Evolutionary conservation across 2,797 vertebrate genomes (phyloP).

Genomic region (Hippopotamyrus pictus): DNA sequence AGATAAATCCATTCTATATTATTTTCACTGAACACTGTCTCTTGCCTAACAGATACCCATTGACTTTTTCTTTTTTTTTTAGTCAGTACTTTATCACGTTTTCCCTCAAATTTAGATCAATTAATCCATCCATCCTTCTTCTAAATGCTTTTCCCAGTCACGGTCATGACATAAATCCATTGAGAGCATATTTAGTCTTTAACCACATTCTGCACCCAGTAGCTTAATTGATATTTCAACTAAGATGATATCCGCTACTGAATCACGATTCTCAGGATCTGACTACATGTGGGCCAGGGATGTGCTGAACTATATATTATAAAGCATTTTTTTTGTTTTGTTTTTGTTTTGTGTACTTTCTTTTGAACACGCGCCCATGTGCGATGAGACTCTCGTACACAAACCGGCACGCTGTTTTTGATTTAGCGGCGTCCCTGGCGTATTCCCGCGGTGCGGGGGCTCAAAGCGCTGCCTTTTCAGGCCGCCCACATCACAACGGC

Average conservation of each 20-base stretch:
- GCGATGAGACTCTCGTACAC: conserved; percentile 38
- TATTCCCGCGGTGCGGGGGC: conserved; percentile 84
- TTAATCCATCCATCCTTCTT: background rate
- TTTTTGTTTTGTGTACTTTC: conserved; percentile 3
- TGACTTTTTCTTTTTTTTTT: background rate
- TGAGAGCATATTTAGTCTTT: background rate
- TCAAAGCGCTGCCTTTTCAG: conserved; percentile 81
- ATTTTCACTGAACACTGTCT: background rate
- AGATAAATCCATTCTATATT: background rate
- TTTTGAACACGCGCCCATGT: background rate
- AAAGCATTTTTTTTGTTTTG: conserved; percentile 13
- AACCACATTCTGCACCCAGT: background rate
- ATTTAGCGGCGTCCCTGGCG: conserved; percentile 70
- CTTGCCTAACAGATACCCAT: background rate
- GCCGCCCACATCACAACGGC: conserved; percentile 94
- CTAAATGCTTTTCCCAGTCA: background rate
- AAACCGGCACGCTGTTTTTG: background rate
- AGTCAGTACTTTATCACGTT: background rate
- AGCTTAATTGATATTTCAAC: background rate
- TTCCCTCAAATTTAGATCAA: background rate
- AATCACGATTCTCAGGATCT: background rate
- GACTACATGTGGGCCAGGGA: background rate
- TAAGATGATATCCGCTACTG: background rate
- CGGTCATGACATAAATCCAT: background rate
- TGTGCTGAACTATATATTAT: background rate